Base-by-base conservation (phyloP, 2,113 vertebrate genomes). In the Glaucomys volans region DNA sequence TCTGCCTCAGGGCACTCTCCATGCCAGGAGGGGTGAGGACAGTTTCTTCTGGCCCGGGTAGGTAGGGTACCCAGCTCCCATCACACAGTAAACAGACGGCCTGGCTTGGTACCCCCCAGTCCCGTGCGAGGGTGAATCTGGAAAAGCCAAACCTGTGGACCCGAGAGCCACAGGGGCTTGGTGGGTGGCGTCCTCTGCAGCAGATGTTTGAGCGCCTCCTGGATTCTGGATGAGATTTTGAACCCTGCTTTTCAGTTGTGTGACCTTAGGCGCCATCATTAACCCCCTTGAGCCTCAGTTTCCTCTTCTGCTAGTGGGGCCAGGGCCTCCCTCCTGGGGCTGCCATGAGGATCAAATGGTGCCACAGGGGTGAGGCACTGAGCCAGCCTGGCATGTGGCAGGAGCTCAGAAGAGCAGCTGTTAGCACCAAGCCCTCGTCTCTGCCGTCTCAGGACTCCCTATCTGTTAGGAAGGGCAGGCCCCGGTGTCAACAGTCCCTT, bases 341-440 rank as follows among this genome's bases (percentile, higher is more conserved):
- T 87, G 59, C 85, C 26, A 40, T 50, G 62, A 80, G 54, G 81
- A 69, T 87, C 76, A 82, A 66, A 7, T n/a, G 17, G 67, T 59
- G 44, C 82, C 95, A 88, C 89, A 94, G 83, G 69, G 94, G 74
- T 76, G 90, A 95, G 94, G 50, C 62, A 28, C 47, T 13, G 40
- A 62, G 95, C 67, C 87, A 72, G 71, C 64, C 30, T 84, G 94
- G 32, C 64, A 10, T 52, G 77, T 22, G n/a, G 52, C 85, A 72
- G 83, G 40, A 59, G 50, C 57, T 69, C 0, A 0, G 91, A 91
- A 83, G 69, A 67, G 84, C 92, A 90, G 94, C 97, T 95, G 92
- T 88, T 92, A 54, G 92, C 76, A 42, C 54, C 24, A 44, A 76
- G 57, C 44, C 62, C 82, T 84, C 59, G 4, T 54, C 57, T 87